phyloP scores from a whole-genome alignment of 53 echinoderm and acorn worm genomes.

The Arbacia lixula region DNA sequence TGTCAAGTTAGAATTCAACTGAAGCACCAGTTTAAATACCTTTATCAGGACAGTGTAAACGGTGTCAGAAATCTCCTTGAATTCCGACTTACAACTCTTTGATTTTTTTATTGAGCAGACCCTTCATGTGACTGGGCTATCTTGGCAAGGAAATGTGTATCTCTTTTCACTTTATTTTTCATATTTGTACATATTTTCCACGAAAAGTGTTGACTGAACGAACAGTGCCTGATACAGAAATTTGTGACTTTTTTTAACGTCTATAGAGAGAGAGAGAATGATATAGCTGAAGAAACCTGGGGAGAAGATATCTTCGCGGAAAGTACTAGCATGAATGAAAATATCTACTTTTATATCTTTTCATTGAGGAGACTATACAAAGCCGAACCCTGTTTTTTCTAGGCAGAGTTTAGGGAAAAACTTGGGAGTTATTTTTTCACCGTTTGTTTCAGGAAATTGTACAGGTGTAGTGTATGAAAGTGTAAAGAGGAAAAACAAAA shows the following conservation, averaged over 20 bases:
- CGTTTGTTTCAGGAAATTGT: constrained; percentile 34
- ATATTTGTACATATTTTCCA: constrained; percentile 54
- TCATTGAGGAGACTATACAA: constrained; percentile 20
- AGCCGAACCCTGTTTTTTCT: constrained; percentile 25
- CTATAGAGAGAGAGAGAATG: constrained; percentile 33
- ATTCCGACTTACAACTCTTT: too few species aligned
- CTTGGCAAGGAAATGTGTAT: too few species aligned
- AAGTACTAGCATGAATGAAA: constrained; percentile 49
- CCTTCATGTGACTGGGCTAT: too few species aligned
- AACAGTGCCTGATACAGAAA: constrained; percentile 41
- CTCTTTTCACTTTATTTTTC: too few species aligned
- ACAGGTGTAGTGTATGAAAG: constrained; percentile 25
- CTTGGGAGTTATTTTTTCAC: constrained; percentile 45
- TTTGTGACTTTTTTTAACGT: constrained; percentile 16
- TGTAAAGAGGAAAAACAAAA: too few species aligned
- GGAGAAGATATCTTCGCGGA: constrained; percentile 36
- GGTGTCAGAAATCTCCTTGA: too few species aligned
- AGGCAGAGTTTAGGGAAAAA: constrained; percentile 5
- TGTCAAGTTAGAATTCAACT: too few species aligned
- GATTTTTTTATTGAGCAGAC: too few species aligned
- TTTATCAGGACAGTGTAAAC: too few species aligned
- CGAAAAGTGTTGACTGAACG: constrained; percentile 38
- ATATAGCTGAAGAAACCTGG: constrained; percentile 18
- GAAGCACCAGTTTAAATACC: too few species aligned
- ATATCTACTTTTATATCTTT: constrained; percentile 52